Conservation (phyloP, 2,113 vertebrate species). For the Tragelaphus imberbis region DNA sequence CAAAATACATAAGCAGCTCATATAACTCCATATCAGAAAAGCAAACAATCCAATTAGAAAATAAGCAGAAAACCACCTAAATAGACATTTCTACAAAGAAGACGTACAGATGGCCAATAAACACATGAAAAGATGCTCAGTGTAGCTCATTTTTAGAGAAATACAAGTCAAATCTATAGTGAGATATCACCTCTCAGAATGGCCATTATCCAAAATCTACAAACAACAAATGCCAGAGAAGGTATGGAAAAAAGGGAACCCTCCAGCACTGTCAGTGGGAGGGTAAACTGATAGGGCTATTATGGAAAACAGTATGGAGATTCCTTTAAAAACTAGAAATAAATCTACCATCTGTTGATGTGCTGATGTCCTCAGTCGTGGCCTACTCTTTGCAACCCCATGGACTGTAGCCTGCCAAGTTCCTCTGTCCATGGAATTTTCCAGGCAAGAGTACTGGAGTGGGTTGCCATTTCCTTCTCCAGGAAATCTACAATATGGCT, state of each 20-base stretch:
- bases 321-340: background rate
- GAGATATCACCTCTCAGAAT: background rate
- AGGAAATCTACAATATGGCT: background rate
- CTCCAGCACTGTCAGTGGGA: background rate
- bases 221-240: background rate
- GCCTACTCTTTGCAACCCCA: background rate
- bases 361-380: background rate
- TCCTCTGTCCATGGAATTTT: background rate
- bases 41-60: background rate
- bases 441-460: background rate
- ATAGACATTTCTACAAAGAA: background rate
- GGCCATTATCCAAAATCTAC: background rate
- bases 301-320: background rate
- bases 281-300: background rate
- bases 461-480: background rate
- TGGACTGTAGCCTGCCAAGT: background rate
- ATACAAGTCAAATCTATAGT: background rate
- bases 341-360: background rate
- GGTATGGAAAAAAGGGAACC: background rate
- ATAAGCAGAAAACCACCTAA: background rate
- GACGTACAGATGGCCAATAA: background rate
- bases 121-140: background rate
- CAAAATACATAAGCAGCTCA: background rate
- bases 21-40: background rate
- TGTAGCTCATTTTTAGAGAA: background rate